These are phyloP conservation scores for Andricus grossulariae DNA, from an alignment of 1,140 invertebrate species.

Conservation along the genomic window DNA sequence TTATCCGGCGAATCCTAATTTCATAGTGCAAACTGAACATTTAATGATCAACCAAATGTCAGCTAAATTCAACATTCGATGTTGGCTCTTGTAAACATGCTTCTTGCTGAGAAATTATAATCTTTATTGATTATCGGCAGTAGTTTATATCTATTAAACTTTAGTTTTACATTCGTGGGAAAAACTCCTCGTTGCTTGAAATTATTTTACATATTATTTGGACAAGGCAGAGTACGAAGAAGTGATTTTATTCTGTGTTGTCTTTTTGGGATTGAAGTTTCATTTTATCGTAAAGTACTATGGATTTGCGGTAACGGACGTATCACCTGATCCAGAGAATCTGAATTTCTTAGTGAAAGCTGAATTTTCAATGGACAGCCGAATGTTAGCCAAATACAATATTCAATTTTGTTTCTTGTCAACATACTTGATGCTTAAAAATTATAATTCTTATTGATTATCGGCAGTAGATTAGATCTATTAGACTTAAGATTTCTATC, in stretches of 20 bases:
- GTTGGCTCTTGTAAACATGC: not conserved
- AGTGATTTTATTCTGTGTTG: not conserved
- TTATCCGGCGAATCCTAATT: conserved; percentile 20
- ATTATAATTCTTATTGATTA: not conserved
- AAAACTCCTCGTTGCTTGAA: too few relatives aligned
- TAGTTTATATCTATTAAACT: too few relatives aligned
- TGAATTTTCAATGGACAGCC: conserved; percentile 4
- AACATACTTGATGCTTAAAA: not conserved
- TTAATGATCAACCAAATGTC: conserved; percentile 22
- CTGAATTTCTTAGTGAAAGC: not conserved
- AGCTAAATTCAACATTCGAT: not conserved
- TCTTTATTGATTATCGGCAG: not conserved
- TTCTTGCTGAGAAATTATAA: not conserved
- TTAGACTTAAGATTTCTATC: too few relatives aligned
- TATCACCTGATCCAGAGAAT: not conserved
- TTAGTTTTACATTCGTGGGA: too few relatives aligned
- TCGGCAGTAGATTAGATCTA: too few relatives aligned
- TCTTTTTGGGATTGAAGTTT: conserved; percentile 3
- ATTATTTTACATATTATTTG: not conserved
- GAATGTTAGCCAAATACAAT: not conserved
- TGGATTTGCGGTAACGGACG: conserved; percentile 14
- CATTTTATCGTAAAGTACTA: not conserved
- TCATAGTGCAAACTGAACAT: conserved; percentile 5
- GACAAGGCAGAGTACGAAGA: not conserved
- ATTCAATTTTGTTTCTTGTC: not conserved